phyloP scores from a whole-genome alignment of 2,797 vertebrate genomes.

The Sebastolobus alascanus region DNA sequence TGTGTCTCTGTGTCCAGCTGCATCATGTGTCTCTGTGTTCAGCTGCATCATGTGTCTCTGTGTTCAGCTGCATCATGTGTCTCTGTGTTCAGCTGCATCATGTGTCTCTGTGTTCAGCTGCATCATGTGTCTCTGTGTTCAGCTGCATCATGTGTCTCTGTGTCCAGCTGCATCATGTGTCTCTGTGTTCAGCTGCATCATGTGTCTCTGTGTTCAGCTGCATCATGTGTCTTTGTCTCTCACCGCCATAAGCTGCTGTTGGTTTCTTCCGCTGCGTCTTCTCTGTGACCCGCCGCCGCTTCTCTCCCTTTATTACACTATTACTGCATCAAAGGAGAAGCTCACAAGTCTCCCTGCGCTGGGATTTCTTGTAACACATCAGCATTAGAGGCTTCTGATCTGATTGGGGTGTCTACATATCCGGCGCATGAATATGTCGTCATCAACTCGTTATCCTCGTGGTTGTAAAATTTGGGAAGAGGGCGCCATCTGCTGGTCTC shows the following conservation, averaged over 20 bases:
- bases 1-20: slow-evolving; percentile 48
- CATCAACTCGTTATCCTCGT: neutral
- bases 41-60: slow-evolving; percentile 35
- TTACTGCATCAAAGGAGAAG: slow-evolving; percentile 22
- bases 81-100: neutral
- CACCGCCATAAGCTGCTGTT: slow-evolving; percentile 77
- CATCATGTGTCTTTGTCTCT: slow-evolving; percentile 46
- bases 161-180: too few species aligned
- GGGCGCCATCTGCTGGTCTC: slow-evolving; percentile 48
- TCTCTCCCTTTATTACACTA: neutral
- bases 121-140: slow-evolving; percentile 1
- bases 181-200: neutral
- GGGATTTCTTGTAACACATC: slow-evolving; percentile 79
- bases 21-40: slow-evolving; percentile 15
- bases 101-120: slow-evolving; percentile 29
- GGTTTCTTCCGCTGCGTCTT: slow-evolving; percentile 42
- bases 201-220: slow-evolving; percentile 1
- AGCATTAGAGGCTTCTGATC: slow-evolving; percentile 55
- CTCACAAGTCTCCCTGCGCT: neutral
- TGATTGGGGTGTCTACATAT: slow-evolving; percentile 27
- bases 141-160: slow-evolving; percentile 34
- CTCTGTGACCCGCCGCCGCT: slow-evolving; percentile 31
- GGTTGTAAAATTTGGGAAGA: rapidly evolving
- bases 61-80: slow-evolving; percentile 6
- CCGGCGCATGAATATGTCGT: slow-evolving; percentile 77